These are phyloP conservation scores for Euleptes europaea DNA, from an alignment of 2,113 vertebrate genomes.

Conservation along the genomic window DNA sequence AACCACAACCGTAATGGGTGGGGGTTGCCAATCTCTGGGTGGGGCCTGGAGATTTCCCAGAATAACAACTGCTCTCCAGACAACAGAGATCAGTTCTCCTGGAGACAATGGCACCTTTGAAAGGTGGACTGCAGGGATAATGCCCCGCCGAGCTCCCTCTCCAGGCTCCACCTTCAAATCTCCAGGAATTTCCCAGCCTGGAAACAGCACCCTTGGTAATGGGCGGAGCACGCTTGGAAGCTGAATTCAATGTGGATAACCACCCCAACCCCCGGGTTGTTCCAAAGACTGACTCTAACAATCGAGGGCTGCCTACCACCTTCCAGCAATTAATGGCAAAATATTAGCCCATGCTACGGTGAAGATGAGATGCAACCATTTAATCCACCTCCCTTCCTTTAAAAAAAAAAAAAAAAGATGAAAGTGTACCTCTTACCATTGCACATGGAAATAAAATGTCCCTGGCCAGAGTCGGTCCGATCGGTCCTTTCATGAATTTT, in stretches of 20 bases:
- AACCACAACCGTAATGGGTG: not conserved
- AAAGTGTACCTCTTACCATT: constrained; percentile 33
- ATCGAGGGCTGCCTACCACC: constrained; percentile 1
- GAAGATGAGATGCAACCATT: constrained; percentile 38
- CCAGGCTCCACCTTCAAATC: no score
- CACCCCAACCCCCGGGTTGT: no score
- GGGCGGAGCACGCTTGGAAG: no score
- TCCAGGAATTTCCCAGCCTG: no score
- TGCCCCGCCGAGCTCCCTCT: no score
- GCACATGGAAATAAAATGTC: constrained; percentile 47
- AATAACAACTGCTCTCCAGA: no score
- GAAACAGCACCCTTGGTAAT: no score
- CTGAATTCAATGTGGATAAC: not conserved
- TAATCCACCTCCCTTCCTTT: constrained; percentile 32
- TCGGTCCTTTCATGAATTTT: constrained; percentile 55
- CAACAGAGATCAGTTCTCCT: no score
- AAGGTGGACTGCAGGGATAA: no score
- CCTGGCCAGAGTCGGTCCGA: constrained; percentile 45
- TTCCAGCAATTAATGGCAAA: constrained; percentile 16
- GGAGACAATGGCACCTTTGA: no score
- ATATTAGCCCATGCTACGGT: constrained; percentile 14
- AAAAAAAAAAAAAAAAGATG: constrained; percentile 12
- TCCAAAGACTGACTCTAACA: not conserved
- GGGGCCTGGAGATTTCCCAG: no score
- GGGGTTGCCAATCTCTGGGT: no score